Conservation (phyloP, 2,888 invertebrate species). For the Microplitis deprimator region DNA sequence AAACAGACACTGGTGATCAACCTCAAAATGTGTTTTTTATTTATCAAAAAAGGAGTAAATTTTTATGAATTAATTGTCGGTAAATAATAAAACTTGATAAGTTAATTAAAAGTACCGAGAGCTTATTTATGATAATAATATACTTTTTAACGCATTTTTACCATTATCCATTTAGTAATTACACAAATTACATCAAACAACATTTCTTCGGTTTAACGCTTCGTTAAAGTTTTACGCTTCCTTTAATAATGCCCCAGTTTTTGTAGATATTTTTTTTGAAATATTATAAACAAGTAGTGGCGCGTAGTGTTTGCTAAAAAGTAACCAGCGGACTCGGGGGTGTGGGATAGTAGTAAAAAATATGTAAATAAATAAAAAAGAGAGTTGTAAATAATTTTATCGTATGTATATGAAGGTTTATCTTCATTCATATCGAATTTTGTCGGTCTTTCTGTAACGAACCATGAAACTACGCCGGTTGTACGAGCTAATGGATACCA, state of each 20-base stretch:
- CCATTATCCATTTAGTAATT: conserved; percentile 52
- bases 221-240: conserved; percentile 65
- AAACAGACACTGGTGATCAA: too few relatives aligned
- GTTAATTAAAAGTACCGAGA: not conserved
- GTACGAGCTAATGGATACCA: conserved; percentile 46
- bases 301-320: not conserved
- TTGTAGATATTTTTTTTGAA: conserved; percentile 52
- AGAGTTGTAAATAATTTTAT: conserved; percentile 12
- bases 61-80: too few relatives aligned
- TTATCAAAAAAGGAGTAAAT: too few relatives aligned
- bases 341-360: not conserved
- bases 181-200: conserved; percentile 58
- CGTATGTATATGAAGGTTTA: conserved; percentile 20
- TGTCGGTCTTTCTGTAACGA: conserved; percentile 46
- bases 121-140: too few relatives aligned
- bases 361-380: conserved; percentile 10
- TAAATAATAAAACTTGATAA: not conserved
- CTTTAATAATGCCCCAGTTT: conserved; percentile 50
- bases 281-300: conserved; percentile 26
- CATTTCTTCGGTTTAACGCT: conserved; percentile 68
- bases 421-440: conserved; percentile 23
- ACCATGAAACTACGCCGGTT: conserved; percentile 49
- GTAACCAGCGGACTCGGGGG: not conserved
- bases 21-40: too few relatives aligned
- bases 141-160: not conserved